Evolutionary conservation across 1,140 invertebrate species (phyloP).

Genomic region (Dufourea novaeangliae): DNA sequence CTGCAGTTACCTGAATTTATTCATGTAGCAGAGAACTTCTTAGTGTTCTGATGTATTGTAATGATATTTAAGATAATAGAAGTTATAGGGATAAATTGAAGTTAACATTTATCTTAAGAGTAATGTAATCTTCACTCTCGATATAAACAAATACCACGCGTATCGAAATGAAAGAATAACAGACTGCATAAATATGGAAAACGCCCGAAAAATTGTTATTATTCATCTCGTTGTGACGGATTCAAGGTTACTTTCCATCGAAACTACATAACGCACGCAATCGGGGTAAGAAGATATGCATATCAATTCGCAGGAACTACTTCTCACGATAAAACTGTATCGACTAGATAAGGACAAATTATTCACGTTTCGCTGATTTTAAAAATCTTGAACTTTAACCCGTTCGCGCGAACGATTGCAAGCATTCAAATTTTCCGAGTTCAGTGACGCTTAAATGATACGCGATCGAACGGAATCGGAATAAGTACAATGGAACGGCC

Average conservation of each 20-base stretch:
- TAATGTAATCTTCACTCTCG: no score
- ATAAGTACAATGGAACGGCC: not conserved
- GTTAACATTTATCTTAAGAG: no score
- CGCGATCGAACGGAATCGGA: not conserved
- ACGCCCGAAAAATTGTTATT: not conserved
- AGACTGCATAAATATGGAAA: not conserved
- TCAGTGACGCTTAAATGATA: not conserved
- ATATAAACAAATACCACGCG: no score
- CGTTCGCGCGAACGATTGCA: no score
- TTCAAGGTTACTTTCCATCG: not conserved
- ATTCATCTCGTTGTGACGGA: not conserved
- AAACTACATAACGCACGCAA: not conserved
- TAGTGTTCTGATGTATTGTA: no score
- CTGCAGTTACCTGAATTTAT: no score
- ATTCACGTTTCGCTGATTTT: not conserved
- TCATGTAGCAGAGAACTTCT: no score
- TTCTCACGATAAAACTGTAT: not conserved
- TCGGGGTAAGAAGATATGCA: not conserved
- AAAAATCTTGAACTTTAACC: not conserved
- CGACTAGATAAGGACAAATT: not conserved
- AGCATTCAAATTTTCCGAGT: slow-evolving; percentile 8
- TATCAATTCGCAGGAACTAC: not conserved
- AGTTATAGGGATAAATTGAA: no score
- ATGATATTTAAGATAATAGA: no score
- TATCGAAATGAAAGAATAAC: not conserved